Evolutionary conservation across 1,140 invertebrate species (phyloP).

Genomic region (Eufriesea mexicana): DNA sequence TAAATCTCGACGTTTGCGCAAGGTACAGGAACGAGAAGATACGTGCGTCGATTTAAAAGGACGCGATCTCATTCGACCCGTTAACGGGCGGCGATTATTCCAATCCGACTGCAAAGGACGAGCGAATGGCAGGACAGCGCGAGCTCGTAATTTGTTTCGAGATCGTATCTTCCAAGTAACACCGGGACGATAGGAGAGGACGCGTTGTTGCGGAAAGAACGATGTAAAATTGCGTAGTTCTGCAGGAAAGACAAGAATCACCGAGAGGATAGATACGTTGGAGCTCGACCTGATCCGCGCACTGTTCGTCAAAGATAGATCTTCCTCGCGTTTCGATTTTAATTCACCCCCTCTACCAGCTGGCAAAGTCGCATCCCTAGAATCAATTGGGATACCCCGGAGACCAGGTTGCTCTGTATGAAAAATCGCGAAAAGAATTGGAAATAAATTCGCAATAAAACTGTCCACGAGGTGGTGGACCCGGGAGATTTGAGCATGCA

Average conservation of each 20-base stretch:
- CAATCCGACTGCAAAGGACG: conserved; percentile 66
- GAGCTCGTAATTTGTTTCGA: conserved; percentile 80
- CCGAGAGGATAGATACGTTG: too few species aligned
- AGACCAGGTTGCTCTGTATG: neutral
- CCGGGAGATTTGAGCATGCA: neutral
- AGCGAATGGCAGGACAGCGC: conserved; percentile 46
- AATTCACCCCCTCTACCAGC: neutral
- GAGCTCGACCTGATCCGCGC: too few species aligned
- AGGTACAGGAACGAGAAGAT: conserved; percentile 20
- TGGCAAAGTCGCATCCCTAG: neutral
- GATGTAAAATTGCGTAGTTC: conserved; percentile 23
- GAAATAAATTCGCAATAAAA: conserved; percentile 24
- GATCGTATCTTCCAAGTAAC: conserved; percentile 80
- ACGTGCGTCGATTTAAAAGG: conserved; percentile 64
- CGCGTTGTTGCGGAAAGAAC: conserved; percentile 47
- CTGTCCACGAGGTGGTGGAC: conserved; percentile 4
- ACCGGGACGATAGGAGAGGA: conserved; percentile 64
- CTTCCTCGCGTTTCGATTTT: neutral
- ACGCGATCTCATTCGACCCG: conserved; percentile 52
- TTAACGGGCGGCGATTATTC: conserved; percentile 72
- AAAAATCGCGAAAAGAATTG: neutral
- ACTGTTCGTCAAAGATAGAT: too few species aligned
- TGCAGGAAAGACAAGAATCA: conserved; percentile 11
- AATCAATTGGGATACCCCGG: too few species aligned
- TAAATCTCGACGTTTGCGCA: conserved; percentile 35